Evolutionary conservation across 1,140 invertebrate species (phyloP), one percentile per base, ranked within the genome.

Genomic region (Aphelenchoides fujianensis): DNA sequence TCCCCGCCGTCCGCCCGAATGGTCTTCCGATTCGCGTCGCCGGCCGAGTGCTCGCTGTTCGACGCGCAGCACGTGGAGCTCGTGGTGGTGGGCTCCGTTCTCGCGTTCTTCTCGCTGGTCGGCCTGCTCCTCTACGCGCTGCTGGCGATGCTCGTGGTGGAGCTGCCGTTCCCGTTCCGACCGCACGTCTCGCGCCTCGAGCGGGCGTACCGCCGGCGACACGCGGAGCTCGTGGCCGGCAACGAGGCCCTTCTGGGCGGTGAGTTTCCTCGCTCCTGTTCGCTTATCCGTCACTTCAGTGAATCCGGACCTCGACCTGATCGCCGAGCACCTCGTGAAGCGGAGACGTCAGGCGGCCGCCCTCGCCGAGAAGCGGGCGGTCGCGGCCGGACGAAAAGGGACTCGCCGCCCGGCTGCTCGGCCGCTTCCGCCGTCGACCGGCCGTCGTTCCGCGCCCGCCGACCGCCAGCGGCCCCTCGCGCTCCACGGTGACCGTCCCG

Each of bases 221-320:
- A 59, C 19, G 5, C 5, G 34, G 5, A 27, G 7, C 5, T 59
- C 12, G 7, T 27, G 12, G 5, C 28, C 5, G 5, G 19, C 23
- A 23, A 59, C 7, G 55, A 59, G 23, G 19, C 55, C 28, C 5
- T 59, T 7, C 5, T 59, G 28, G 55, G 55, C 5, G 5, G 55
- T 59, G 7, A 7, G 55, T 23, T 59, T 5, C 7, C 7, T 59
- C 12, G 34, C 27, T 5, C 7, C 12, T 7, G 7, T 32, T 7
- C 7, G 55, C 55, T 59, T 7, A 19, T 7, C 7, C 55, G 7
- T 7, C 27, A 27, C 34, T 59, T 59, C 34, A 59, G 55, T 5
- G 19, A 59, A 59, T 59, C 55, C 55, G 7, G 55, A 59, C 34
- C 5, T 59, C 55, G 55, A 59, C 19, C 55, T 19, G 5, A 59